Base-by-base conservation (phyloP, 1,140 invertebrate genomes). In the Dinothrombium tinctorium region DNA sequence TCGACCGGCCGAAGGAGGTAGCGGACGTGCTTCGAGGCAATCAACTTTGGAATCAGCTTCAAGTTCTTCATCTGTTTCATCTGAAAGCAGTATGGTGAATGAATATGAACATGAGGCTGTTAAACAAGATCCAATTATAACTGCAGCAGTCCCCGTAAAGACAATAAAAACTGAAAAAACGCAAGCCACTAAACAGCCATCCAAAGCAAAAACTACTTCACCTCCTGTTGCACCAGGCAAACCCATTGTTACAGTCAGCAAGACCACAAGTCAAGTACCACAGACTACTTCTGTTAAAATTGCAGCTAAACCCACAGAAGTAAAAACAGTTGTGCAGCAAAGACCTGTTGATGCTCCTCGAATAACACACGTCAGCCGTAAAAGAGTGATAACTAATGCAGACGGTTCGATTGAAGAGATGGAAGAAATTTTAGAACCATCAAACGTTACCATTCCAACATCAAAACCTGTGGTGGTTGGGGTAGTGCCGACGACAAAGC, bases 361-460 rank as follows among this genome's bases (percentile, higher is more conserved):
- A 25, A 45, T 45, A 19, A 45, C 40, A 9, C 44, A 45, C 35
- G 39, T 40, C 14, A 45, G 40, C 33, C 31, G 40, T 12, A 45
- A 45, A 22, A 22, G 40, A 21, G 23, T 37, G 8, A 41, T 45
- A 26, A 49, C 32, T 11, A 45, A 51, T 23, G 20, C 35, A 7
- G 44, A 54, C 31, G 49, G 45, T 28, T 25, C 48, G 11, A 45
- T 46, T 22, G 48, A 51, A 41, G 49, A 53, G 20, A 41, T 43
- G 2, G 47, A 49, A 37, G 49, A 50, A n/a, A 23, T 41, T 21
- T 26, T 49, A 36, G 46, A 48, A 28, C 45, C 38, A 15, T 37
- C 40, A 17, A 25, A 31, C 21, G 19, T 36, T 12, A 17, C 26
- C n/a, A 12, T 9, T 20, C 19, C 42, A 12, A 12, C 17, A 11